A percentile compares a stretch with the other conserved stretches of the same genome.
Conservation (phyloP, 2,797 vertebrate species). For the Muscicapa striata region DNA sequence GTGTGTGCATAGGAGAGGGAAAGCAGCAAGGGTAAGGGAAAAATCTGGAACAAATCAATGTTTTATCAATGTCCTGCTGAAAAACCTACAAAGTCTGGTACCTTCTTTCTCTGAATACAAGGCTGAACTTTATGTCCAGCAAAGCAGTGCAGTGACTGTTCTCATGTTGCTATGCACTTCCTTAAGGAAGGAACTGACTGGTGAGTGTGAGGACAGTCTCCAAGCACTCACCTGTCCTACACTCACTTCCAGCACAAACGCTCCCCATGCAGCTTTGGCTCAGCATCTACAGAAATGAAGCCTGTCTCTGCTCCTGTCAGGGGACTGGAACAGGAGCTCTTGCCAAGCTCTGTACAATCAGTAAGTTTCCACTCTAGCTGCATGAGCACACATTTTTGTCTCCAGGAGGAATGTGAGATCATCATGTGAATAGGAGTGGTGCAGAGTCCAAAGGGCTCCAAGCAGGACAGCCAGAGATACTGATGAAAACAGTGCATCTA, state of each 20-base stretch:
- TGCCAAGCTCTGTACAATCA: constrained; percentile 9
- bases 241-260: background rate
- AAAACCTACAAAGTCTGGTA: background rate
- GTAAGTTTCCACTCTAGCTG: constrained; percentile 20
- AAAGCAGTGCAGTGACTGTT: background rate
- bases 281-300: background rate
- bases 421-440: constrained; percentile 14
- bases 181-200: background rate
- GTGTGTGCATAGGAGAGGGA: background rate
- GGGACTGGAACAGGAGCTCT: background rate
- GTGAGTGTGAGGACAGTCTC: background rate
- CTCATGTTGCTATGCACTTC: background rate
- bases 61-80: background rate
- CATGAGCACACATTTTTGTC: background rate
- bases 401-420: background rate
- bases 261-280: background rate
- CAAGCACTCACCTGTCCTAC: background rate
- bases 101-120: background rate
- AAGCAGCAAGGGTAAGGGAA: background rate
- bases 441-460: constrained; percentile 38
- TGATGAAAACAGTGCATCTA: background rate
- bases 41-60: background rate
- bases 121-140: background rate
- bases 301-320: background rate
- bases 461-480: background rate